Evolutionary conservation across 1,140 invertebrate species (phyloP), one percentile per base, ranked within the genome.

Genomic region (Drosophila sturtevanti): DNA sequence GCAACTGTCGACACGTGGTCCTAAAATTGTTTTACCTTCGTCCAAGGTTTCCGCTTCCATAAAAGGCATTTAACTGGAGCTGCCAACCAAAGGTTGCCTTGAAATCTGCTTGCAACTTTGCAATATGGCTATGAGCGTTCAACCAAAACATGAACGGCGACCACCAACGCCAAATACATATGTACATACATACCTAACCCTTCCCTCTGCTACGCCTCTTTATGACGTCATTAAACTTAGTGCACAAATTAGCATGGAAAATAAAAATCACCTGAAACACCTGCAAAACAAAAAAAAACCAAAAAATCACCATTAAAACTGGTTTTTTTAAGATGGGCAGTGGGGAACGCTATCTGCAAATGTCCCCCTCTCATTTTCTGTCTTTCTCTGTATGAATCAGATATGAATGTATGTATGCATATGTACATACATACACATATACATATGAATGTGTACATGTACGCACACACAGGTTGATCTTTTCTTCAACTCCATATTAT

Each of bases 21-120:
- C 41, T 16, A 48, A 48, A 48, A 48, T 48, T 48, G 21, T 31
- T 67, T 16, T 21, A 16, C 11, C 18, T 35, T 60, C 27, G 51
- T 31, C 54, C 73, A 77, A 76, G 74, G 73, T 71, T 77, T 74
- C 67, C 60, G 74, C 70, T 77, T 56, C 55, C 58, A 68, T 37
- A 31, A 60, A 59, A 37, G 61, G 60, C 72, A 77, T 56, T 75
- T 75, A 77, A 76, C 66, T 58, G 64, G 64, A 77, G 66, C 74
- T 58, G 35, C 72, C 63, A 60, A 67, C 74, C 72, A 60, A 69
- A 56, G 21, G 73, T 44, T 70, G 67, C 74, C 74, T 77, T 77
- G 74, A 58, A 70, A 59, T 11, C 18, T 9, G 41, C 41, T 44
- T 9, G 67, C 51, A 37, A 63, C 63, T 44, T 48, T 48, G 41